Conservation (phyloP, 2,888 invertebrate genomes). For the Phyllotreta striolata region DNA sequence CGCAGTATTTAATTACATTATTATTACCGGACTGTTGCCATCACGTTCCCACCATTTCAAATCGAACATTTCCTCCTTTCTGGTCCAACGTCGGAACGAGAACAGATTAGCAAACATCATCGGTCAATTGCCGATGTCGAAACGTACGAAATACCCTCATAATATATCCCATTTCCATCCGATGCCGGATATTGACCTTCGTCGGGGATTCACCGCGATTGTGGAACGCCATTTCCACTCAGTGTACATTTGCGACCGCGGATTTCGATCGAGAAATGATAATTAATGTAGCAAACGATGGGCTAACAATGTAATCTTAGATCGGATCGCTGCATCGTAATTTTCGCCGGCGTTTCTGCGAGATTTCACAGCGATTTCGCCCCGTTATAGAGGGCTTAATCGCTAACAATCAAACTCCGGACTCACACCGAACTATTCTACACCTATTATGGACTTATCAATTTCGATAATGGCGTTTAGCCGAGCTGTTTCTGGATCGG, state of each 20-base stretch:
- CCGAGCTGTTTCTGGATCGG: too few relatives aligned
- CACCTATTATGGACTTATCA: too few relatives aligned
- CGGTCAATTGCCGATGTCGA: not conserved
- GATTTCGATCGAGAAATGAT: constrained; percentile 31
- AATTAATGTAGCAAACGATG: constrained; percentile 34
- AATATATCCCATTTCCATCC: constrained; percentile 30
- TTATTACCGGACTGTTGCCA: too few relatives aligned
- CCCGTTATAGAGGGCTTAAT: constrained; percentile 23
- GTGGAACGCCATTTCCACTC: constrained; percentile 35
- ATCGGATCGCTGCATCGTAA: constrained; percentile 30
- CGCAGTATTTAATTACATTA: too few relatives aligned
- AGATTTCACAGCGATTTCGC: constrained; percentile 26
- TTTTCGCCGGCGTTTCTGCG: constrained; percentile 30
- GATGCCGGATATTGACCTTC: constrained; percentile 39
- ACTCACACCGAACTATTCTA: too few relatives aligned
- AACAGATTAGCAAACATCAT: too few relatives aligned
- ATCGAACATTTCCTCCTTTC: too few relatives aligned
- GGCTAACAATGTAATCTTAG: constrained; percentile 35
- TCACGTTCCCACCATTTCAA: too few relatives aligned
- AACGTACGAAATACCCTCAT: constrained; percentile 18
- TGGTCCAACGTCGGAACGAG: too few relatives aligned
- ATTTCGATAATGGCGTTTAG: too few relatives aligned
- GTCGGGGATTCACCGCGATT: constrained; percentile 37
- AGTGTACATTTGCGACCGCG: constrained; percentile 35
- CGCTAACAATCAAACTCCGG: constrained; percentile 26